A percentile compares a stretch with the other conserved stretches of the same genome.
Evolutionary conservation across 2,888 invertebrate genomes (phyloP).

Genomic region (Geophilus truncorum): DNA sequence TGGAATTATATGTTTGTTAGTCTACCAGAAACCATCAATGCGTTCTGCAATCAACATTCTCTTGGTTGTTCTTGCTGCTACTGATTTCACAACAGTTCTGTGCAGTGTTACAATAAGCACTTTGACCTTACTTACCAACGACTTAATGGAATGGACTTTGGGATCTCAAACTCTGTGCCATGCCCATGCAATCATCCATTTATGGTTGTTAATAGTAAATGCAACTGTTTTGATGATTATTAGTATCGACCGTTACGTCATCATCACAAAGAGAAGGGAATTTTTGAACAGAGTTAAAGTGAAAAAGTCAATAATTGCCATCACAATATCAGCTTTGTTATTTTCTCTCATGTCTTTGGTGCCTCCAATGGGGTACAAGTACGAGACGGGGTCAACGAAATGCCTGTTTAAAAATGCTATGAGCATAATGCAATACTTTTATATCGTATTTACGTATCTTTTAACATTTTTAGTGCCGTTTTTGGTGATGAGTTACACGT

Average conservation of each 20-base stretch:
- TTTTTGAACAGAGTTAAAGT: slow-evolving; percentile 41
- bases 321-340: slow-evolving; percentile 39
- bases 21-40: slow-evolving; percentile 44
- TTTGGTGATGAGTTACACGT: slow-evolving; percentile 41
- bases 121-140: slow-evolving; percentile 37
- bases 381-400: slow-evolving; percentile 40
- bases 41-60: slow-evolving; percentile 45
- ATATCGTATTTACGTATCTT: slow-evolving; percentile 32
- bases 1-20: slow-evolving; percentile 43
- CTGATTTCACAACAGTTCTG: slow-evolving; percentile 41
- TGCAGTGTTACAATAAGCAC: slow-evolving; percentile 43
- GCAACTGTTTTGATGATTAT: slow-evolving; percentile 42
- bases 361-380: slow-evolving; percentile 30
- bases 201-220: slow-evolving; percentile 41
- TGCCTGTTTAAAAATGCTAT: slow-evolving; percentile 35
- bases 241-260: slow-evolving; percentile 44
- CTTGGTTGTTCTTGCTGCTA: slow-evolving; percentile 44
- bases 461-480: slow-evolving; percentile 43
- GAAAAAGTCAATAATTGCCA: slow-evolving; percentile 38
- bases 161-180: slow-evolving; percentile 37
- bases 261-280: slow-evolving; percentile 43
- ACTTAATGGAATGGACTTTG: slow-evolving; percentile 36
- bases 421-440: slow-evolving; percentile 37
- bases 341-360: slow-evolving; percentile 36
- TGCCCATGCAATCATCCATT: slow-evolving; percentile 40